Conservation (phyloP, 2,888 invertebrate genomes). For the Nasonovia ribisnigri region DNA sequence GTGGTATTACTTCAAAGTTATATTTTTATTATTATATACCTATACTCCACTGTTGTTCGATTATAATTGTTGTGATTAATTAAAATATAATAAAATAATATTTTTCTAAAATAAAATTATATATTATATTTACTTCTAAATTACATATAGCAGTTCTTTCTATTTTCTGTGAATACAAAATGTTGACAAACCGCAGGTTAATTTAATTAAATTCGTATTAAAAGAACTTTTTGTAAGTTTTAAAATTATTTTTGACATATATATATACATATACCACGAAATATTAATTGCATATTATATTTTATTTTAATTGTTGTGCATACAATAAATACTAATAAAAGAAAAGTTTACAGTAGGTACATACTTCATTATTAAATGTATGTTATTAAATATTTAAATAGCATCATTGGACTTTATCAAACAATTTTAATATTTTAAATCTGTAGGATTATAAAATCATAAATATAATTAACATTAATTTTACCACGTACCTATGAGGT, state of each 20-base stretch:
- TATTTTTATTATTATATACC: not conserved
- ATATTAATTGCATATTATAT: not conserved
- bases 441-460: not conserved
- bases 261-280: not conserved
- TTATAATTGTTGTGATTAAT: not conserved
- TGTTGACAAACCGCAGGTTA: not conserved
- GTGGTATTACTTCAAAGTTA: not conserved
- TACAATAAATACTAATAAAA: conserved; percentile 5
- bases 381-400: not conserved
- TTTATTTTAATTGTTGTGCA: not conserved
- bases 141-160: not conserved
- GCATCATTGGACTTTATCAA: not conserved
- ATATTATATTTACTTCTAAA: not conserved
- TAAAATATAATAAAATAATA: not conserved
- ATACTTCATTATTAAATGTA: not conserved
- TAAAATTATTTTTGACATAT: not conserved
- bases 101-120: not conserved
- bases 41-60: not conserved
- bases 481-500: not conserved
- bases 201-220: not conserved
- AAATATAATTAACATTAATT: not conserved
- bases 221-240: not conserved
- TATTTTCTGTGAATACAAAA: not conserved
- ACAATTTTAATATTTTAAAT: not conserved
- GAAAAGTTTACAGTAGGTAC: not conserved